Evolutionary conservation across 2,113 vertebrate species (phyloP), one percentile per base, ranked within the genome.

Genomic region (Lipophrys pholis): DNA sequence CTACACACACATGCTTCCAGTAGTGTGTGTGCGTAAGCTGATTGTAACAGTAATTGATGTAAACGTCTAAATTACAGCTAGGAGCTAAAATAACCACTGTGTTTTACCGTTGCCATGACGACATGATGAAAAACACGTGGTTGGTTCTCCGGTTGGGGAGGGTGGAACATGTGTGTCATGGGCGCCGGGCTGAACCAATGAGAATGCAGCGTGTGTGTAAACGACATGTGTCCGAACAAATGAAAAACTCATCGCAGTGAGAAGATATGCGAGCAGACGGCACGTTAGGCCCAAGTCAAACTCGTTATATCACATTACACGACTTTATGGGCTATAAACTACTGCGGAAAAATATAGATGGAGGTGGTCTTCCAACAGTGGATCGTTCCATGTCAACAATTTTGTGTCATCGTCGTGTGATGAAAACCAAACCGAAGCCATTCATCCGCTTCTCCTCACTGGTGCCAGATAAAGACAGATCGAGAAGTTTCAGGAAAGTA

Each of bases 11-110:
- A 53, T 54, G 65, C 68, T 63, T 55, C 61, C 61, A 82, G 74
- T 64, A 45, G 51, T 15, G 56, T 16, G 48, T 73, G 73, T 72
- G 84, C 67, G 78, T 76, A 77, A 84, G 87, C 64, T 90, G 90
- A 90, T 91, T 90, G 86, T 91, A 92, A 91, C 85, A 86, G 90
- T 92, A 92, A 92, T 92, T 92, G 91, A 90, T 91, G 90, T 91
- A 91, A 92, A 90, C 89, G 91, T 90, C 86, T 91, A 91, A 92
- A 91, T 92, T 91, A 92, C 90, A 89, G 87, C 86, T 89, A 91
- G 89, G 79, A 92, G 88, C 90, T 92, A 90, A 91, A 91, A 89
- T 90, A 87, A 91, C 89, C 89, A 78, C 90, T 70, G 90, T 92
- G 87, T 92, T 92, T 91, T 82, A 91, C 65, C 81, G 90, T 92